These are phyloP conservation scores for Neoscelio sp. DNA, from an alignment of 2,888 invertebrate species.

Conservation along the genomic window DNA sequence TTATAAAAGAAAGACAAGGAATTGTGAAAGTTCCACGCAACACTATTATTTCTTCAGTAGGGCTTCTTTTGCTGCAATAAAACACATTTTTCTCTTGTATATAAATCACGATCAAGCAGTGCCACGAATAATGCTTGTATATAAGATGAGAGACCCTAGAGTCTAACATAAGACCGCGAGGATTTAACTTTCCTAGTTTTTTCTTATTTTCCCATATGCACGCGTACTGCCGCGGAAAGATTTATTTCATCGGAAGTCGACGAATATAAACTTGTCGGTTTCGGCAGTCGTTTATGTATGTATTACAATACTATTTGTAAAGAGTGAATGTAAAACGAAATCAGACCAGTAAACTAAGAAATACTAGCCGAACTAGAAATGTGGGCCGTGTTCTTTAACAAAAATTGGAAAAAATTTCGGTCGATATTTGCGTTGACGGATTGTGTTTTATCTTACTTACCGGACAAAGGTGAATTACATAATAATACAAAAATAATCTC, in stretches of 20 bases:
- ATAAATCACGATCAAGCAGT: slow-evolving; percentile 26
- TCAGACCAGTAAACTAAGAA: slow-evolving; percentile 1
- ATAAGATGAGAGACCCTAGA: slow-evolving; percentile 20
- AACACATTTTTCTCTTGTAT: slow-evolving; percentile 12
- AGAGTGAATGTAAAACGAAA: background rate
- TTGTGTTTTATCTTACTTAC: background rate
- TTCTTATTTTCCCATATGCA: slow-evolving; percentile 19
- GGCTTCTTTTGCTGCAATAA: slow-evolving; percentile 14
- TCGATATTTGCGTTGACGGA: background rate
- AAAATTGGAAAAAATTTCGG: slow-evolving; percentile 4
- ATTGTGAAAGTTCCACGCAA: too few species aligned
- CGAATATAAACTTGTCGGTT: slow-evolving; percentile 20
- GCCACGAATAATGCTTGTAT: slow-evolving; percentile 30
- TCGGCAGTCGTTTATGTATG: slow-evolving; percentile 4
- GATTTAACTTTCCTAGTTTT: slow-evolving; percentile 15
- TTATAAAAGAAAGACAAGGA: too few species aligned
- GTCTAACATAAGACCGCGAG: slow-evolving; percentile 19
- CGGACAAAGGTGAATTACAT: background rate
- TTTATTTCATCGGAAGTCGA: slow-evolving; percentile 25
- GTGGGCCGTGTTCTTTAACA: background rate
- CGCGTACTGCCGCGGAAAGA: background rate
- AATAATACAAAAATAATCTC: too few species aligned
- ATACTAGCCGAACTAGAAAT: slow-evolving; percentile 1
- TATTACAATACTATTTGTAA: slow-evolving; percentile 10
- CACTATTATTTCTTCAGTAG: background rate